phyloP scores from a whole-genome alignment of 2,797 vertebrate species.

The Alauda arvensis region DNA sequence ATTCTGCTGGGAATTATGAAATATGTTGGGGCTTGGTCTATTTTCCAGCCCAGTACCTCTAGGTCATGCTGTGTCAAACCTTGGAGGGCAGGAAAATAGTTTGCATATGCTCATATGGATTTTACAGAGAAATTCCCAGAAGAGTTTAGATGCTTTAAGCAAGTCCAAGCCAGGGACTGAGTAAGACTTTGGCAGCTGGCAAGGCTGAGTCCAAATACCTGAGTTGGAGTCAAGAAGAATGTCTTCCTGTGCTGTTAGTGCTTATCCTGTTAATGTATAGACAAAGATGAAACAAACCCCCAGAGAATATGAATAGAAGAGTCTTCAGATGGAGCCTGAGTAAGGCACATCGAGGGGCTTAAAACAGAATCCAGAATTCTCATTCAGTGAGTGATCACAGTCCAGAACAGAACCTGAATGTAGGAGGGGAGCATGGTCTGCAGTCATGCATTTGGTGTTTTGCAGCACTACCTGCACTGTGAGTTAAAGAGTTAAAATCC shows the following conservation, averaged over 20 bases:
- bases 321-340: background rate
- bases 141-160: background rate
- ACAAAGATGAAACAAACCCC: background rate
- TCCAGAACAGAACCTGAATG: background rate
- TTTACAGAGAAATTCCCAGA: constrained; percentile 10
- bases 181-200: background rate
- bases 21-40: background rate
- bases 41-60: background rate
- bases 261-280: background rate
- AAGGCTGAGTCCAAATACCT: background rate
- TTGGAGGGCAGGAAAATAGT: background rate
- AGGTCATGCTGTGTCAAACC: background rate
- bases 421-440: background rate
- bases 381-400: background rate
- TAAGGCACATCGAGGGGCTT: background rate
- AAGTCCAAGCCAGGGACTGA: background rate
- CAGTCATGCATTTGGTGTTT: background rate
- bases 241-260: background rate
- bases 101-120: background rate
- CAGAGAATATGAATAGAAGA: background rate
- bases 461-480: background rate
- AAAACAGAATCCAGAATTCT: background rate
- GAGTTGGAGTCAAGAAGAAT: background rate
- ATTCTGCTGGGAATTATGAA: background rate
- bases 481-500: background rate